Percentiles rank a stretch among this genome's conserved stretches.
These are phyloP conservation scores for Drosophila affinis DNA, from an alignment of 2,888 invertebrate species.

Conservation along the genomic window DNA sequence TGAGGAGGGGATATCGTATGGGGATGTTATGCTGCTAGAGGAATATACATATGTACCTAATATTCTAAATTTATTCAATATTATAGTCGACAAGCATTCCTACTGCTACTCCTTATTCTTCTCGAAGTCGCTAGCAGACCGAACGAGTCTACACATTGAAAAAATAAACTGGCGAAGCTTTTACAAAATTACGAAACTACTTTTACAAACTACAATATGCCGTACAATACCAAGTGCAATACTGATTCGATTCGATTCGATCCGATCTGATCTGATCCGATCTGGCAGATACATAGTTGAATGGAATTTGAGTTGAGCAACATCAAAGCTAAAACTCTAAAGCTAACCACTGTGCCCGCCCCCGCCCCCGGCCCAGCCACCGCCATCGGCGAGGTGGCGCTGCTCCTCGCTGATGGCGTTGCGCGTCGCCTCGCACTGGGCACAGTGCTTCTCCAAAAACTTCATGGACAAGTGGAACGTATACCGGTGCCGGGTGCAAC, in stretches of 20 bases:
- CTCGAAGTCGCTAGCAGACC: conserved; percentile 26
- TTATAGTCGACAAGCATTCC: neutral
- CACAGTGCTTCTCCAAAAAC: conserved; percentile 81
- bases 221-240: conserved; percentile 33
- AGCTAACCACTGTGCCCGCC: conserved; percentile 71
- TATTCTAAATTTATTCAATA: conserved; percentile 25
- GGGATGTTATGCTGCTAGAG: conserved; percentile 3
- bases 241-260: conserved; percentile 35
- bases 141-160: conserved; percentile 39
- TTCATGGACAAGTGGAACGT: conserved; percentile 83
- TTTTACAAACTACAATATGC: conserved; percentile 42
- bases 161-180: conserved; percentile 63
- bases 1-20: no score
- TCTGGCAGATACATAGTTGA: conserved; percentile 44
- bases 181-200: conserved; percentile 49
- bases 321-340: conserved; percentile 55
- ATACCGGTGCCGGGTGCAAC: conserved; percentile 83
- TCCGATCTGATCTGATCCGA: conserved; percentile 38
- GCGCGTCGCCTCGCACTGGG: conserved; percentile 78
- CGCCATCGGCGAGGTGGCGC: conserved; percentile 52
- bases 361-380: conserved; percentile 46
- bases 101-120: neutral
- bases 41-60: conserved; percentile 25
- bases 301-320: conserved; percentile 15
- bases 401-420: conserved; percentile 63